Conservation (phyloP, 2,888 invertebrate species). For the Sarcophaga subvicina region DNA sequence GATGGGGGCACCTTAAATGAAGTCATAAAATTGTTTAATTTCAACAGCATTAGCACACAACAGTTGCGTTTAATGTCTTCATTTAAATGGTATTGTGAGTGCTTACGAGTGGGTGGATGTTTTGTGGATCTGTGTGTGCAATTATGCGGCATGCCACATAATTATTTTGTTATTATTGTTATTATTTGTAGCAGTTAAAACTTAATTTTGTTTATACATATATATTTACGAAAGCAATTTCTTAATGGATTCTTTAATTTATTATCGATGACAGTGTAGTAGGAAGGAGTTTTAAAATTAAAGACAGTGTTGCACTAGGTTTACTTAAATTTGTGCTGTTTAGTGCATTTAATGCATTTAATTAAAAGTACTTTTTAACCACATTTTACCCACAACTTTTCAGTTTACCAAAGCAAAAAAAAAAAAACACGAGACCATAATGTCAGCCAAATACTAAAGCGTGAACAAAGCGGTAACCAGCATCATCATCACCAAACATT, state of each 20-base stretch:
- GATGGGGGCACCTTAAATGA: conserved; percentile 26
- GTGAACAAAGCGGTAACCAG: neutral
- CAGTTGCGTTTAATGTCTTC: conserved; percentile 48
- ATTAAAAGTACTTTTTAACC: neutral
- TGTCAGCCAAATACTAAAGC: no score
- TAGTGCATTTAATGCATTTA: neutral
- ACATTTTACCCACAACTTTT: neutral
- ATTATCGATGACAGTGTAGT: no score
- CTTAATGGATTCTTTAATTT: no score
- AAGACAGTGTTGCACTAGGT: neutral
- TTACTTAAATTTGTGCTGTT: neutral
- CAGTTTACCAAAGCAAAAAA: neutral
- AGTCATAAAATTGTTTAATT: conserved; percentile 49
- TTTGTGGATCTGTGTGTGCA: neutral
- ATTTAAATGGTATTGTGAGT: neutral
- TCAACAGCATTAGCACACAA: conserved; percentile 25
- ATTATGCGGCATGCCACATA: conserved; percentile 3
- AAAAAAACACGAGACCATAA: neutral
- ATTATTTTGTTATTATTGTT: conserved; percentile 11
- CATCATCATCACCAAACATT: neutral
- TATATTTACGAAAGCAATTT: no score
- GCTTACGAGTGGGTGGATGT: no score
- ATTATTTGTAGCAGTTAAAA: conserved; percentile 7
- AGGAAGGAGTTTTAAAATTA: no score
- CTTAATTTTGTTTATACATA: conserved; percentile 6